Conservation (phyloP, 2,888 invertebrate genomes). For the Orchesella flavescens region DNA sequence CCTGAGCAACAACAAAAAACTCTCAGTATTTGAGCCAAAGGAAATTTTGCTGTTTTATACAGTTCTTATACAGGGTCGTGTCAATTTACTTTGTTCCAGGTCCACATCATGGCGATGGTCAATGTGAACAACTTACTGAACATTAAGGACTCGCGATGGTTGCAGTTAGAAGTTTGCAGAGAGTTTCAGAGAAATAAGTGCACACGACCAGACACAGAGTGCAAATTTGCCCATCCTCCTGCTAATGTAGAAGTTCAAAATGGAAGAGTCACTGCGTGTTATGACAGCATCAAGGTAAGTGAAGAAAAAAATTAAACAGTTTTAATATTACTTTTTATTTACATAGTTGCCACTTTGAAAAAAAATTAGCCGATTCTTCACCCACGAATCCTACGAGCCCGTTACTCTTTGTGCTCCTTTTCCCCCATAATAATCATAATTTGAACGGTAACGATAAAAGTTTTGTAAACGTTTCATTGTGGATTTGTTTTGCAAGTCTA, state of each 20-base stretch:
- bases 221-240: conserved; percentile 99
- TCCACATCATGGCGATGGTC: conserved; percentile 85
- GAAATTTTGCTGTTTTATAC: too few relatives aligned
- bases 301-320: conserved; percentile 34
- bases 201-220: conserved; percentile 98
- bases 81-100: conserved; percentile 38
- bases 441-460: conserved; percentile 44
- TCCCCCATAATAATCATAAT: conserved; percentile 16
- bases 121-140: conserved; percentile 97
- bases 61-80: conserved; percentile 24
- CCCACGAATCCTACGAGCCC: not conserved
- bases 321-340: conserved; percentile 24
- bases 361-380: not conserved
- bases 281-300: conserved; percentile 99
- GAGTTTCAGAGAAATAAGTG: conserved; percentile 99
- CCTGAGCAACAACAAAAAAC: too few relatives aligned
- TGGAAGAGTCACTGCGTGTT: conserved; percentile 99
- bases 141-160: conserved; percentile 99
- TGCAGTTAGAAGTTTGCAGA: conserved; percentile 99
- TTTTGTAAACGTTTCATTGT: conserved; percentile 41
- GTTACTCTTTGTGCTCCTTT: not conserved
- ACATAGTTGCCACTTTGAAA: conserved; percentile 2
- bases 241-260: conserved; percentile 99
- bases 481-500: conserved; percentile 16
- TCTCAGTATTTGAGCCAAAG: too few relatives aligned